Base-by-base conservation (phyloP, 2,113 vertebrate genomes). In the Lophius piscatorius region DNA sequence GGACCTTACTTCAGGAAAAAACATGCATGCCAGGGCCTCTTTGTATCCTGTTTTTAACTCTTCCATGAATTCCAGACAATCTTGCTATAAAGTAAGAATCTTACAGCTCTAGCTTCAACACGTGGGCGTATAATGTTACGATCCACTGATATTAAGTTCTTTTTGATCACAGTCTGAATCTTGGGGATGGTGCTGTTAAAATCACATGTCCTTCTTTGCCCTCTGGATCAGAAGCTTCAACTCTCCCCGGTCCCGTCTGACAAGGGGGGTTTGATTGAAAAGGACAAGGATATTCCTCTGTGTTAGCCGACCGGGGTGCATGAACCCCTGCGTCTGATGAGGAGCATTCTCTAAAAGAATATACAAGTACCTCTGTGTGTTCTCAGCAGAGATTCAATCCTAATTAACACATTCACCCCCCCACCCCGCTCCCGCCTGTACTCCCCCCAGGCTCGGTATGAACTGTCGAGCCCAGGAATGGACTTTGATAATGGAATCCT, bases 281-380 rank as follows among this genome's bases (percentile, higher is more conserved):
- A 81, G 64, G 88, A 83, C 79, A 85, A 76, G 80, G 79, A 63
- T 68, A 23, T 26, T 48, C 68, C 42, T 81, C 54, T 58, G 63
- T 63, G 64, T 76, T 59, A 56, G 64, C 69, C 64, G 51, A 63
- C 52, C 61, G 42, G 46, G 63, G 70, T 74, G 23, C 66, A 76
- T 41, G 45, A 78, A 80, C 41, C 75, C 61, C 22, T 57, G 23
- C 45, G 38, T 74, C 57, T 67, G 63, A 77, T 50, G 66, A 76
- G 58, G 49, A 85, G 65, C 38, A 16, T 69, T 81, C 88, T 87
- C 81, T 82, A 55, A 90, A 88, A 77, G 84, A 90, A 91, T 90
- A 89, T 88, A 80, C 86, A 88, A 89, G 88, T 88, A 87, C 76
- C 76, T 87, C 81, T 74, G 80, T 83, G 76, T 76, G 77, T 74